These are phyloP conservation scores for Typhlichthys subterraneus DNA, from an alignment of 2,797 vertebrate species.

Conservation along the genomic window DNA sequence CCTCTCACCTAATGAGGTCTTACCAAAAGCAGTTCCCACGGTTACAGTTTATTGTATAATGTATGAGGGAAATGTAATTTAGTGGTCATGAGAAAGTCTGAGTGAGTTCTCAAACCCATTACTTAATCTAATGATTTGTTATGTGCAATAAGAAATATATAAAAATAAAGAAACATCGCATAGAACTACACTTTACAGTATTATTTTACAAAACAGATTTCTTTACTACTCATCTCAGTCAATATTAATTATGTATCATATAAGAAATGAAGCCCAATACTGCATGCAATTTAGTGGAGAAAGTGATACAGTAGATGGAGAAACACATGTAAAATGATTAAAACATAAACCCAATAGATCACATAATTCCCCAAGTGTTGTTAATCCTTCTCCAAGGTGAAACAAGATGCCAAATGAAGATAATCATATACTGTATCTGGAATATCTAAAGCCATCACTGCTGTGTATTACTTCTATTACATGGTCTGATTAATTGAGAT, in stretches of 20 bases:
- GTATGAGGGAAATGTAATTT: neutral
- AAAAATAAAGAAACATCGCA: too few species aligned
- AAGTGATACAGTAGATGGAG: neutral
- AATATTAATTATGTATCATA: too few species aligned
- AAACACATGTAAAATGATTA: conserved; percentile 17
- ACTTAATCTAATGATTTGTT: too few species aligned
- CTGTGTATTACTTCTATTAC: conserved; percentile 21
- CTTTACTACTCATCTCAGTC: too few species aligned
- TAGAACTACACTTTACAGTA: too few species aligned
- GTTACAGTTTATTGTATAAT: neutral
- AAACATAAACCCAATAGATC: conserved; percentile 15
- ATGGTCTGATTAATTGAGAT: neutral
- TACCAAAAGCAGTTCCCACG: conserved; percentile 4
- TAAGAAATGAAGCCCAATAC: too few species aligned
- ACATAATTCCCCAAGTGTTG: conserved; percentile 24
- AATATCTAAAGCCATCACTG: conserved; percentile 18
- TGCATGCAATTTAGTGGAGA: too few species aligned
- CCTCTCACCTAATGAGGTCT: neutral
- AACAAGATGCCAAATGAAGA: conserved; percentile 23
- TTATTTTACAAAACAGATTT: too few species aligned
- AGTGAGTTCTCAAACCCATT: neutral
- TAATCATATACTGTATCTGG: conserved; percentile 29
- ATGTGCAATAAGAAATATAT: too few species aligned
- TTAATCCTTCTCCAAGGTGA: conserved; percentile 39
- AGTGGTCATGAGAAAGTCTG: neutral